Conservation (phyloP, 2,797 vertebrate genomes). For the Miichthys miiuy region DNA sequence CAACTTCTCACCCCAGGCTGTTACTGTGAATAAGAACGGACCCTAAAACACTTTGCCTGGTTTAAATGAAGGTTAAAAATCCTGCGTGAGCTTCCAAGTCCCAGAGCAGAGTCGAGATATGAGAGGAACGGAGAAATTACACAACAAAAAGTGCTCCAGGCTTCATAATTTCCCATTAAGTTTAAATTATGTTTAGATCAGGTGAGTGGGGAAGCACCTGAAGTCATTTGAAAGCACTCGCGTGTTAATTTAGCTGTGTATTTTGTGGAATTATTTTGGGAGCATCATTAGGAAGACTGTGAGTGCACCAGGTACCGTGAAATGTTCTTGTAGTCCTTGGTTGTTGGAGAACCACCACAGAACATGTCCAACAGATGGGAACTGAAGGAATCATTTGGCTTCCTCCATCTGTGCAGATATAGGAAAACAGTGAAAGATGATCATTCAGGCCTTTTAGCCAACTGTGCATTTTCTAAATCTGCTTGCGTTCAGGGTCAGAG, state of each 20-base stretch:
- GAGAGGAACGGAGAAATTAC: neutral
- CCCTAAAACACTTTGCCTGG: constrained; percentile 27
- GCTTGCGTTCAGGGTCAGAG: constrained; percentile 8
- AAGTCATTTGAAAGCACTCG: constrained; percentile 24
- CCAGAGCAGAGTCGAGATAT: neutral
- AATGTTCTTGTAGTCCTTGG: neutral
- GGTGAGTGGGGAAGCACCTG: constrained; percentile 20
- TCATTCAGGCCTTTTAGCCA: neutral
- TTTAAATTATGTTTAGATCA: constrained; percentile 29
- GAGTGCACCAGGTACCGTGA: neutral
- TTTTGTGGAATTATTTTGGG: neutral
- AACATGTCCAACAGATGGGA: no score
- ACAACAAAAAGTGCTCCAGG: constrained; percentile 8
- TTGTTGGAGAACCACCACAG: neutral
- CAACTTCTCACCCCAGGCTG: constrained; percentile 24
- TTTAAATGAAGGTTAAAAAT: constrained; percentile 44
- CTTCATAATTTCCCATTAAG: constrained; percentile 19
- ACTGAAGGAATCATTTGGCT: neutral
- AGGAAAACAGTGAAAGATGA: constrained; percentile 1
- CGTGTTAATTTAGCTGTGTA: constrained; percentile 18
- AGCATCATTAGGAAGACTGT: neutral
- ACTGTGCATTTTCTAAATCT: neutral
- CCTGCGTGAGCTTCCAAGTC: neutral
- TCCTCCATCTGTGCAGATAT: neutral
- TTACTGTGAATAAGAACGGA: constrained; percentile 25